phyloP scores from a whole-genome alignment of 2,113 vertebrate genomes.

The Anthoscopus minutus region DNA sequence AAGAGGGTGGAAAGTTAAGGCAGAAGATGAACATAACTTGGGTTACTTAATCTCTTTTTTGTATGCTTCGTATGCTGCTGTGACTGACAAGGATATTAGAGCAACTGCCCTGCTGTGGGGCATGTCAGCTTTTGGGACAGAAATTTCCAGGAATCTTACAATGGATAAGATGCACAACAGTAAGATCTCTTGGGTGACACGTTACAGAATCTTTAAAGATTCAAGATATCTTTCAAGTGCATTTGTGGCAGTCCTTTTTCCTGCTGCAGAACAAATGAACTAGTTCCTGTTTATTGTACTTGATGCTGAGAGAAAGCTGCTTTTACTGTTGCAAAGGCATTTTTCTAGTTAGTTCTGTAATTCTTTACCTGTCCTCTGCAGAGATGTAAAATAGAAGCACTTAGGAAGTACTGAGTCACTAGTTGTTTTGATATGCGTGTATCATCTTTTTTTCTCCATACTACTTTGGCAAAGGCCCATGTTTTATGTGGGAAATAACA shows the following conservation, averaged over 20 bases:
- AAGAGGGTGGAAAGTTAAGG: background rate
- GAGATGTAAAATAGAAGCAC: background rate
- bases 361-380: background rate
- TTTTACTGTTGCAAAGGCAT: background rate
- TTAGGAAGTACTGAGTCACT: background rate
- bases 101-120: conserved; percentile 28
- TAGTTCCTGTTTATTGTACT: background rate
- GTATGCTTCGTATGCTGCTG: background rate
- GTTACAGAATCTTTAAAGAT: conserved; percentile 40
- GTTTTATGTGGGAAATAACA: background rate
- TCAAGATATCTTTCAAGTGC: conserved; percentile 16
- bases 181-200: conserved; percentile 11
- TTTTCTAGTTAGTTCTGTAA: background rate
- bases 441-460: background rate
- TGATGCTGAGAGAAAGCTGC: background rate
- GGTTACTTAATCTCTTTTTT: background rate
- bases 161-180: conserved; percentile 28
- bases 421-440: background rate
- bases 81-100: conserved; percentile 6
- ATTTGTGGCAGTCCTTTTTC: background rate
- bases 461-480: background rate
- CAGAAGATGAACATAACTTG: background rate
- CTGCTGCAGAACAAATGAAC: background rate
- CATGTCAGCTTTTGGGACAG: conserved; percentile 14
- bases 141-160: conserved; percentile 18